A percentile compares a stretch with the other conserved stretches of the same genome.
Evolutionary conservation across 2,113 vertebrate species (phyloP).

Genomic region (Callospermophilus lateralis): DNA sequence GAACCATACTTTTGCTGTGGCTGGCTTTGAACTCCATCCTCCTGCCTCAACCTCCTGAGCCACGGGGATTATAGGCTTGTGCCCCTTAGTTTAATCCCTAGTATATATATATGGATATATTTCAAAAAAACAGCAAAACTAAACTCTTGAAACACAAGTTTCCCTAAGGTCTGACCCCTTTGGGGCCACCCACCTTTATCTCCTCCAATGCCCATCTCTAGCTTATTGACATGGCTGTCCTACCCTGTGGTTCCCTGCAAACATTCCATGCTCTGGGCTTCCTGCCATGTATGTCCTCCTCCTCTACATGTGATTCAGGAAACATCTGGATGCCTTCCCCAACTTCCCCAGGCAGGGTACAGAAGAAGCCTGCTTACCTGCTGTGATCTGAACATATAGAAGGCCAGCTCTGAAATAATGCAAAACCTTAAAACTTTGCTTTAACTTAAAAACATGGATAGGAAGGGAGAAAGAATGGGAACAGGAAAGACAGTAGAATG

Average conservation of each 20-base stretch:
- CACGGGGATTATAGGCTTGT: too few relatives aligned
- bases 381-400: background rate
- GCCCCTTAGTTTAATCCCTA: too few relatives aligned
- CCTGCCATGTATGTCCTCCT: background rate
- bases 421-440: background rate
- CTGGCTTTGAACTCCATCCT: too few relatives aligned
- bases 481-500: too few relatives aligned
- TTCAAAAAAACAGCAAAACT: background rate
- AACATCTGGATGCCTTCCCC: background rate
- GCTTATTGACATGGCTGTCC: too few relatives aligned
- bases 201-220: background rate
- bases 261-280: accelerated
- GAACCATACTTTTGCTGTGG: too few relatives aligned
- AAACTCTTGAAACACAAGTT: background rate
- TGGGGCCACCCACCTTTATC: too few relatives aligned
- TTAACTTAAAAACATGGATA: background rate
- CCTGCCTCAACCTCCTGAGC: too few relatives aligned
- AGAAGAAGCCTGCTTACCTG: background rate
- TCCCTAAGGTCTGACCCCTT: background rate
- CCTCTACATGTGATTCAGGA: background rate
- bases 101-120: too few relatives aligned
- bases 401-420: background rate
- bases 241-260: background rate
- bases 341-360: background rate
- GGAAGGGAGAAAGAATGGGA: too few relatives aligned